Percentiles rank a stretch among this genome's conserved stretches.
These are phyloP conservation scores for Apostichopus californicus DNA, from an alignment of 35 echinoderm and acorn worm genomes.

Conservation along the genomic window DNA sequence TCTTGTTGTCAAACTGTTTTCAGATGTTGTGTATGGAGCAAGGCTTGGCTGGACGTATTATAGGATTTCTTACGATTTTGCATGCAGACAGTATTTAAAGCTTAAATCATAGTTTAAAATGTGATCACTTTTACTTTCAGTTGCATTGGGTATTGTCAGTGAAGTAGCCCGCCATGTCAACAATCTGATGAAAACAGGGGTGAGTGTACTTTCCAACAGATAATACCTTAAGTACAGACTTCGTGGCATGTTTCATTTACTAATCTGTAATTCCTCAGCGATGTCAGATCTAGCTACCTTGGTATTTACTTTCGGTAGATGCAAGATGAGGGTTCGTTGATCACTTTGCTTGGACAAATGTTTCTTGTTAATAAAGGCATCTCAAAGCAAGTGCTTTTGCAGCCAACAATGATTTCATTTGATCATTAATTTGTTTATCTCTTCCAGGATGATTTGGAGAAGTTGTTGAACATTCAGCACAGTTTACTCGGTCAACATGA, in stretches of 20 bases:
- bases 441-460: slow-evolving; percentile 90
- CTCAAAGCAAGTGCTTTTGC: background rate
- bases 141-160: slow-evolving; percentile 82
- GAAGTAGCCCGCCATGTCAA: slow-evolving; percentile 93
- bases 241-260: too few relatives aligned
- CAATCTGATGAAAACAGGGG: slow-evolving; percentile 84
- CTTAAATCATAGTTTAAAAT: background rate
- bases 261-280: too few relatives aligned
- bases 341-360: too few relatives aligned
- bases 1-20: background rate
- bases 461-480: slow-evolving; percentile 84
- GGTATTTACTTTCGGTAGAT: background rate
- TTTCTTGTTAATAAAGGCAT: too few relatives aligned
- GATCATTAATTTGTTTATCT: background rate
- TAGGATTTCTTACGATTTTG: too few relatives aligned
- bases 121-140: slow-evolving; percentile 46
- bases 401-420: background rate
- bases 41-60: too few relatives aligned
- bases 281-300: background rate
- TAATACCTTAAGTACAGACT: too few relatives aligned
- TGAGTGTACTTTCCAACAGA: slow-evolving; percentile 37
- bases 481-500: slow-evolving; percentile 84
- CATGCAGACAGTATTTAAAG: background rate
- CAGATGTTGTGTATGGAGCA: background rate
- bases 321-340: too few relatives aligned